phyloP scores from a whole-genome alignment of 2,797 vertebrate species.

The Thamnophis elegans region DNA sequence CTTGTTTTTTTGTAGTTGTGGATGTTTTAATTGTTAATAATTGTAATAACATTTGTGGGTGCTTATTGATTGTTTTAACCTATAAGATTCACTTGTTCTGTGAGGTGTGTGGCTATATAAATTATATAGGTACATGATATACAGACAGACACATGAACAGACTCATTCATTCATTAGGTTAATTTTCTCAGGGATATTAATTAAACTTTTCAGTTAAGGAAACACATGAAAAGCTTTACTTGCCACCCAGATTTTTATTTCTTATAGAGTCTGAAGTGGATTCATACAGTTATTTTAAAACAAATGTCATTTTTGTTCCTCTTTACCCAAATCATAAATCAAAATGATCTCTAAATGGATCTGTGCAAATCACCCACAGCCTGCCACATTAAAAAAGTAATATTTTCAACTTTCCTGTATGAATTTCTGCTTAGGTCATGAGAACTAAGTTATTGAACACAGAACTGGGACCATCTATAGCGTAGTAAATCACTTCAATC shows the following conservation, averaged over 20 bases:
- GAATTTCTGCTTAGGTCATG: not conserved
- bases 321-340: not conserved
- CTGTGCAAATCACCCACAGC: not conserved
- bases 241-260: not conserved
- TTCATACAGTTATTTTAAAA: not conserved
- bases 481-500: not conserved
- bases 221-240: not conserved
- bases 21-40: not conserved
- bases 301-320: not conserved
- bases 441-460: not conserved
- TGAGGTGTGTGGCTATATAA: not conserved
- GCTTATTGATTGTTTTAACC: not conserved
- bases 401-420: not conserved
- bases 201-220: slow-evolving; percentile 4
- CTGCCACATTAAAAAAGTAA: not conserved
- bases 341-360: not conserved
- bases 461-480: slow-evolving; percentile 14
- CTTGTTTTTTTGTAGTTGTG: not conserved
- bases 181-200: not conserved
- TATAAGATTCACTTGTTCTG: not conserved
- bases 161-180: not conserved
- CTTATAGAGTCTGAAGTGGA: not conserved
- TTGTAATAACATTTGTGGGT: not conserved
- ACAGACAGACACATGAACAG: not conserved
- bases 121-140: not conserved